Evolutionary conservation across 2,888 invertebrate species (phyloP).

Genomic region (Volucella bombylans): DNA sequence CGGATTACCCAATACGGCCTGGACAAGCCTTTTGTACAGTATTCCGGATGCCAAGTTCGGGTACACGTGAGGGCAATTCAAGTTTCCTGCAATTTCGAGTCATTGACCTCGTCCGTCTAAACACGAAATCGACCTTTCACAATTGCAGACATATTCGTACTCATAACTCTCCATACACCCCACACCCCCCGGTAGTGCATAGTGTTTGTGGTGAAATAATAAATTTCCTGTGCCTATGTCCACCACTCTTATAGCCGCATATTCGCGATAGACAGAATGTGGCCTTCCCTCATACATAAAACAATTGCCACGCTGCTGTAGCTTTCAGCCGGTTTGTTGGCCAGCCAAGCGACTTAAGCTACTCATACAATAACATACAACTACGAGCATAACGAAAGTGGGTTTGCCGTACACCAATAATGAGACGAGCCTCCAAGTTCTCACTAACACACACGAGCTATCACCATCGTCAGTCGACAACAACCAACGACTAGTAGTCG

Average conservation of each 20-base stretch:
- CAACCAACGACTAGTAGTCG: too few species aligned
- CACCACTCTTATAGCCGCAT: not conserved
- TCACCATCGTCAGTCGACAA: constrained; percentile 30
- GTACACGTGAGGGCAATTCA: constrained; percentile 7
- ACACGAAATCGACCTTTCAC: constrained; percentile 18
- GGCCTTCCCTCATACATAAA: constrained; percentile 40
- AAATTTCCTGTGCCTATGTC: too few species aligned
- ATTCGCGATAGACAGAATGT: not conserved
- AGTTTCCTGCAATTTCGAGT: constrained; percentile 15
- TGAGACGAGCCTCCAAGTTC: constrained; percentile 78
- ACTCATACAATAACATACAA: constrained; percentile 58
- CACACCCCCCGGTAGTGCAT: too few species aligned
- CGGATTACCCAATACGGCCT: constrained; percentile 8
- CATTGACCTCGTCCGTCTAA: constrained; percentile 39
- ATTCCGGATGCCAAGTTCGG: not conserved
- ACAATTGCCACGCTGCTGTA: constrained; percentile 56
- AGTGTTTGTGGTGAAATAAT: too few species aligned
- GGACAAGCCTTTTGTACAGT: constrained; percentile 5
- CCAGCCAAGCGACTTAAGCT: constrained; percentile 22
- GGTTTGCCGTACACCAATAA: constrained; percentile 75
- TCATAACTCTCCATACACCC: not conserved
- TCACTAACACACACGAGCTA: constrained; percentile 61
- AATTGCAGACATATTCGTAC: not conserved
- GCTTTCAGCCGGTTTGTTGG: constrained; percentile 9
- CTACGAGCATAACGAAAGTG: constrained; percentile 70